Percentiles rank a stretch among this genome's conserved stretches.
phyloP scores from a whole-genome alignment of 1,140 invertebrate species.

The Drosophila arizonae region DNA sequence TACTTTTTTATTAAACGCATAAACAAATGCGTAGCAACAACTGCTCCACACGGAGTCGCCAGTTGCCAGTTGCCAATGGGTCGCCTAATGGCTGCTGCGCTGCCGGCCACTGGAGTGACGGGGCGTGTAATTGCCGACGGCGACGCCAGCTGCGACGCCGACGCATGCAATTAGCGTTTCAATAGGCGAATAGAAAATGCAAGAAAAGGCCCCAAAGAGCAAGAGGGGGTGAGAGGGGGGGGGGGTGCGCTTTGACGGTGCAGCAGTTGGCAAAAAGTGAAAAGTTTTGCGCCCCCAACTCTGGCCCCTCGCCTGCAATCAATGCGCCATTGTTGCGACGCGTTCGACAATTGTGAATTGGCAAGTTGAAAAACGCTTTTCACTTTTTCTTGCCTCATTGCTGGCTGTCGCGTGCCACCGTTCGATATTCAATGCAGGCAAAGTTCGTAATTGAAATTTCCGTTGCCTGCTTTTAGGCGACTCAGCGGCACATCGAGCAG shows the following conservation, averaged over 20 bases:
- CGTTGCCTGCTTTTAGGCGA: conserved; percentile 30
- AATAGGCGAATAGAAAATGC: conserved; percentile 12
- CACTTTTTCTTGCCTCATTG: conserved; percentile 13
- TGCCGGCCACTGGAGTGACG: conserved; percentile 26
- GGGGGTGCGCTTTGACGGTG: conserved; percentile 13
- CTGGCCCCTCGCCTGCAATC: conserved; percentile 41
- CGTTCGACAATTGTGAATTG: conserved; percentile 74
- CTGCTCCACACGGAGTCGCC: neutral
- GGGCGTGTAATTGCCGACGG: conserved; percentile 56
- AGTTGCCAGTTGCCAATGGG: neutral
- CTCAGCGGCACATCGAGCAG: neutral
- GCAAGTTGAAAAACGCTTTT: conserved; percentile 46
- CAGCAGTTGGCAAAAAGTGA: conserved; percentile 48
- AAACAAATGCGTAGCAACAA: conserved; percentile 59
- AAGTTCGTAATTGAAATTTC: conserved; percentile 53
- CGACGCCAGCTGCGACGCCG: conserved; percentile 19
- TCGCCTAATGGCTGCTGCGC: conserved; percentile 34
- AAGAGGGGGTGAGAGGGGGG: neutral
- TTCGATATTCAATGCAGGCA: conserved; percentile 18
- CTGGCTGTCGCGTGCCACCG: conserved; percentile 32
- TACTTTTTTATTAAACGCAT: conserved; percentile 76
- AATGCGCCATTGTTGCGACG: conserved; percentile 71
- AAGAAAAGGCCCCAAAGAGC: neutral
- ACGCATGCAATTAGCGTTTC: conserved; percentile 72
- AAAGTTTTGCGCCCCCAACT: conserved; percentile 23